Evolutionary conservation across 1,140 invertebrate genomes (phyloP).

Genomic region (Drosophila willistoni): DNA sequence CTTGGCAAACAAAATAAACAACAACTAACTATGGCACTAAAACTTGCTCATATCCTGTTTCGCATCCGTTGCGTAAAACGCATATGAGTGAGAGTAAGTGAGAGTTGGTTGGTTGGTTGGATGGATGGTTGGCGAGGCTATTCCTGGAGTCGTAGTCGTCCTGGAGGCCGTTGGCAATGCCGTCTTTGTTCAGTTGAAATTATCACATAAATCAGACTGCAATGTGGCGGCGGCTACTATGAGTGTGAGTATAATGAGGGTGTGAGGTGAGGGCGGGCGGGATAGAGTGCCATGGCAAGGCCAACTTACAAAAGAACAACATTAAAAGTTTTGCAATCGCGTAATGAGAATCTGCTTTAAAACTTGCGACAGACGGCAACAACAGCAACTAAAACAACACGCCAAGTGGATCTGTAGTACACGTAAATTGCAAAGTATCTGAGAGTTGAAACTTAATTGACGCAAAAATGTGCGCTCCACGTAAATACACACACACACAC

Average conservation of each 20-base stretch:
- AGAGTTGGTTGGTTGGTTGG: not conserved
- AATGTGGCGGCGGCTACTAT: not conserved
- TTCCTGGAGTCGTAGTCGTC: conserved; percentile 8
- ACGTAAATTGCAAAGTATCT: conserved; percentile 69
- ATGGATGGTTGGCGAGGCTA: not conserved
- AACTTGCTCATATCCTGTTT: conserved; percentile 78
- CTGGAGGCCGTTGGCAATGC: conserved; percentile 21
- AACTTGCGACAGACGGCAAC: conserved; percentile 74
- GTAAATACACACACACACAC: conserved; percentile 32
- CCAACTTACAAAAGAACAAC: conserved; percentile 81
- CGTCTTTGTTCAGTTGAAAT: conserved; percentile 60
- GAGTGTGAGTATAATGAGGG: not conserved
- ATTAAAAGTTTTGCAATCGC: conserved; percentile 82
- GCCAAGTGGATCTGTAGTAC: conserved; percentile 23
- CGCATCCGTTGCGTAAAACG: conserved; percentile 70
- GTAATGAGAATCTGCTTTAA: conserved; percentile 82
- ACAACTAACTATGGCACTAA: conserved; percentile 76
- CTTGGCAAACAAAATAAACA: conserved; percentile 55
- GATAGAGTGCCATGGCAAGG: conserved; percentile 36
- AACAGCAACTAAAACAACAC: conserved; percentile 24
- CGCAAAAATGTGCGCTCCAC: conserved; percentile 69
- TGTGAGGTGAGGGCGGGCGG: not conserved
- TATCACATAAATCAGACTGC: conserved; percentile 76
- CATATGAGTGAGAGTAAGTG: conserved; percentile 58
- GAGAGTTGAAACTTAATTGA: conserved; percentile 77